phyloP scores from a whole-genome alignment of 2,113 vertebrate genomes.

The Microtus montanus region DNA sequence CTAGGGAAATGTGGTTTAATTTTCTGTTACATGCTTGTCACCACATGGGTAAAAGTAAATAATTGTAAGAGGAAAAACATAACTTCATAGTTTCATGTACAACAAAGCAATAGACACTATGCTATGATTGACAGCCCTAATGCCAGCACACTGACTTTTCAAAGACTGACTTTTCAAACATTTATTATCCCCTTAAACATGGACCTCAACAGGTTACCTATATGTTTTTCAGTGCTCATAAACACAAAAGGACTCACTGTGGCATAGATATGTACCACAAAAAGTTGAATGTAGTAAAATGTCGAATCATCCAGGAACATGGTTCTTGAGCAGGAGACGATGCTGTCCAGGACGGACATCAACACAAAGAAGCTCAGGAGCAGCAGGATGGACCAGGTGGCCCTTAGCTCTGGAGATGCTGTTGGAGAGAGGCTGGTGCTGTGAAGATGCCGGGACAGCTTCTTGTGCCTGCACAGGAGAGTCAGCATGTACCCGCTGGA shows the following conservation, averaged over 20 bases:
- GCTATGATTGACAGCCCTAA: not conserved
- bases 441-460: not conserved
- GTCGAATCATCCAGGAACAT: not conserved
- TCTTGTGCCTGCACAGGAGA: not conserved
- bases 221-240: not conserved
- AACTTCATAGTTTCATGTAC: not conserved
- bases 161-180: not conserved
- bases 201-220: not conserved
- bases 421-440: not conserved
- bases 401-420: not conserved
- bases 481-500: not conserved
- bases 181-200: not conserved
- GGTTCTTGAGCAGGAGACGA: not conserved
- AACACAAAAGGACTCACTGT: not conserved
- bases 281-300: not conserved
- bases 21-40: not conserved
- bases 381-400: not conserved
- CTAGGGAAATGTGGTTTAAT: not conserved
- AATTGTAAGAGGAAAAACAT: not conserved
- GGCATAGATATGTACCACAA: not conserved
- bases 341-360: not conserved
- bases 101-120: not conserved
- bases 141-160: not conserved
- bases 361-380: not conserved
- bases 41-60: not conserved